Evolutionary conservation across 2,797 vertebrate genomes (phyloP).

Genomic region (Potorous gilbertii): DNA sequence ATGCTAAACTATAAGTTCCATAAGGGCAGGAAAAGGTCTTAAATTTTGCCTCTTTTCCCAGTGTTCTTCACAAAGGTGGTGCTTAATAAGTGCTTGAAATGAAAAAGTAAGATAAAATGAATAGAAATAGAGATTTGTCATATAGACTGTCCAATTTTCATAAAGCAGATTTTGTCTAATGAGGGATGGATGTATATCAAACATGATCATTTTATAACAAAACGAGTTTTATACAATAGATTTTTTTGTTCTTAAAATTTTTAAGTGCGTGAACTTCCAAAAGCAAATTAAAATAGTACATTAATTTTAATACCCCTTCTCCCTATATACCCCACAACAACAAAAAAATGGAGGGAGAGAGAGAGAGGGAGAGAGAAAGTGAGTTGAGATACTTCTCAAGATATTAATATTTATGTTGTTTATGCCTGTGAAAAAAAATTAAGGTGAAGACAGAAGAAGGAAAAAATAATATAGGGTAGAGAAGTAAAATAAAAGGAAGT

Average conservation of each 20-base stretch:
- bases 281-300: neutral
- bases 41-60: neutral
- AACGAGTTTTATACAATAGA: neutral
- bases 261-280: neutral
- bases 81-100: neutral
- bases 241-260: neutral
- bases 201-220: neutral
- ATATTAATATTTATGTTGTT: too few relatives aligned
- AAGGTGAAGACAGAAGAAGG: neutral
- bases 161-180: neutral
- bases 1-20: neutral
- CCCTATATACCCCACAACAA: neutral
- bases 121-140: neutral
- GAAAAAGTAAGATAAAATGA: neutral
- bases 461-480: neutral
- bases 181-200: neutral
- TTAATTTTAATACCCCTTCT: neutral
- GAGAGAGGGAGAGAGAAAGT: too few relatives aligned
- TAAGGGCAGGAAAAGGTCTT: neutral
- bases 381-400: too few relatives aligned
- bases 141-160: neutral
- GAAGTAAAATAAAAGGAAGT: neutral
- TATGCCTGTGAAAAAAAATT: too few relatives aligned
- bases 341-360: too few relatives aligned
- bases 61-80: neutral